Base-by-base conservation (phyloP, 2,113 vertebrate genomes). In the Sinosuthora webbiana region DNA sequence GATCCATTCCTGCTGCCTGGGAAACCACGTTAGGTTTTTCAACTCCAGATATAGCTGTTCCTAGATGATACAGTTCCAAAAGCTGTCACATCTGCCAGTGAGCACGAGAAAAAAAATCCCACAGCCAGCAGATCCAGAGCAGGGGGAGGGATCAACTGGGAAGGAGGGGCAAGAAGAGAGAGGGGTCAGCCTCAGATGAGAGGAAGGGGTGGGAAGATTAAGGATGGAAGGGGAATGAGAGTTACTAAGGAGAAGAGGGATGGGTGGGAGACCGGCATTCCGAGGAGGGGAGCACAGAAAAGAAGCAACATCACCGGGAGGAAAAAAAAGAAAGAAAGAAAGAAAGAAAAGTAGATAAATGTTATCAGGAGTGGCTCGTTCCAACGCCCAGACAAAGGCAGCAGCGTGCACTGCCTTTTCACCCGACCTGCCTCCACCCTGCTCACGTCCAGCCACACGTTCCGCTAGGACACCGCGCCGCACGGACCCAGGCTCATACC, bases 41-140 rank as follows among this genome's bases (percentile, higher is more conserved):
- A 97, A 93, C 95, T 95, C 96, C 95, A 87, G 92, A 87, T 74
- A 94, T 62, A 95, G 96, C 93, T 86, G 93, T 64, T 97, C 92
- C 91, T 79, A 42, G 97, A 74, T 55, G 95, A 94, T 96, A 84
- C 89, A 84, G 83, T 84, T 95, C 96, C 97, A 60, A 89, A 90
- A 96, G 92, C 96, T 97, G 95, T 93, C 95, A 96, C 97, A 97
- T 96, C 97, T 97, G 96, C 95, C 96, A 80, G 87, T 2, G 89
- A 96, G 83, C 91, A 91, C 45, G 81, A 95, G 89, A 75, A 93
- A 90, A 90, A 87, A 95, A 93, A 90, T 47, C 92, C 90, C 91
- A 70, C 88, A 82, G 88, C 79, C 90, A 76, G 95, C 94, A 85
- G 95, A 91, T 94, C 91, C 95, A 88, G 97, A 97, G 92, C 93